Evolutionary conservation across 2,113 vertebrate species (phyloP).

Genomic region (Mesocricetus auratus): DNA sequence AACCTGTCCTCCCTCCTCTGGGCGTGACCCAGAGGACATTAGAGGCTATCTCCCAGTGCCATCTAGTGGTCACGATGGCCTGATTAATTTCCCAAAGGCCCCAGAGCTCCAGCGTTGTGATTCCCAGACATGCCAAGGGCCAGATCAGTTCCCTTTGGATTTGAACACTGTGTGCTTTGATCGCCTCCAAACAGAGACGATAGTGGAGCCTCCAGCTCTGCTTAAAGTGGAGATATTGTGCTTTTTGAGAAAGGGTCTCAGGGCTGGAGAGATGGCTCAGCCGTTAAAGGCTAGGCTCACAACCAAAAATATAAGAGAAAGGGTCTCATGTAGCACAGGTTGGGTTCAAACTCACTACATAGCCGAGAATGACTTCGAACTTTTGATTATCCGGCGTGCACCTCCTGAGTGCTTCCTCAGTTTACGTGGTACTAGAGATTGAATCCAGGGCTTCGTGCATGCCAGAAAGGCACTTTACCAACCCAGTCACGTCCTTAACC

Average conservation of each 20-base stretch:
- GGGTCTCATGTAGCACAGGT: neutral
- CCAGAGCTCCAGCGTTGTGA: neutral
- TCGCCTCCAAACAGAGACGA: neutral
- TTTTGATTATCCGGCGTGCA: neutral
- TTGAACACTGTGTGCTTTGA: neutral
- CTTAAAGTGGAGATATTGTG: neutral
- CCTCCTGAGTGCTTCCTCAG: neutral
- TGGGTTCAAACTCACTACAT: neutral
- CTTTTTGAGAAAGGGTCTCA: neutral
- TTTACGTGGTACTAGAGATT: neutral
- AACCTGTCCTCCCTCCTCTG: neutral
- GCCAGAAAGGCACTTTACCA: neutral
- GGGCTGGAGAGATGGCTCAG: too few species aligned
- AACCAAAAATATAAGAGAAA: too few species aligned
- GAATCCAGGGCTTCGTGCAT: neutral
- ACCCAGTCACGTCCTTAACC: neutral
- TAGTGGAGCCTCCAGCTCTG: neutral
- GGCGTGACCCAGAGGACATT: fast-evolving
- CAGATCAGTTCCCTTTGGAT: neutral
- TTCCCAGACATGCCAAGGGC: neutral
- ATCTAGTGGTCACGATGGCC: slow-evolving; percentile 44
- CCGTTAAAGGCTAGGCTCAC: too few species aligned
- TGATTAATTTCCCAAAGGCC: neutral
- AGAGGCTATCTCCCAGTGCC: slow-evolving; percentile 68
- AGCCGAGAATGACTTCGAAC: neutral